Percentiles rank a stretch among this genome's conserved stretches.
Evolutionary conservation across 53 echinoderm and acorn worm species (phyloP).

Genomic region (Zoroaster sp.): DNA sequence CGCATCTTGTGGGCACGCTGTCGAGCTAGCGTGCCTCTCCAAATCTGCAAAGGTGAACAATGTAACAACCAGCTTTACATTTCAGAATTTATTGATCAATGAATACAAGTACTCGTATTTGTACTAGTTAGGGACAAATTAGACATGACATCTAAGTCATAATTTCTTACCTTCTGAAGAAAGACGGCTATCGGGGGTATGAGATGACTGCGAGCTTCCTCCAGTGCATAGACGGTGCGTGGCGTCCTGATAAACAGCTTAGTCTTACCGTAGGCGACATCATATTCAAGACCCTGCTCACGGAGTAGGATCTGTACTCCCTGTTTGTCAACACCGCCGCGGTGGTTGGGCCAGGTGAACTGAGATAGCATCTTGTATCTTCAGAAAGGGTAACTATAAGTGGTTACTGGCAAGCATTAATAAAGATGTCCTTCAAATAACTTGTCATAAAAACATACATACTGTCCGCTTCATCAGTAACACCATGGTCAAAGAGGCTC

Average conservation of each 20-base stretch:
- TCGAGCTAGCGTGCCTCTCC: conserved; percentile 91
- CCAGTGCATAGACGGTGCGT: conserved; percentile 81
- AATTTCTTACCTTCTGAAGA: conserved; percentile 90
- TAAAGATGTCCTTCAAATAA: not conserved
- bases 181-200: conserved; percentile 86
- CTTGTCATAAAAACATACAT: no score
- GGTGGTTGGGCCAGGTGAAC: conserved; percentile 97
- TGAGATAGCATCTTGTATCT: conserved; percentile 98
- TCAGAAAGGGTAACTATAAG: no score
- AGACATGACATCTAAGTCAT: no score
- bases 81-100: not conserved
- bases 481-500: no score
- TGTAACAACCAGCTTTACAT: not conserved
- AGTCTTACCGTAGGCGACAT: conserved; percentile 90
- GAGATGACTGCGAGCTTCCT: conserved; percentile 80
- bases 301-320: conserved; percentile 75
- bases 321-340: conserved; percentile 71
- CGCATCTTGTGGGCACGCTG: conserved; percentile 80
- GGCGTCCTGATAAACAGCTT: conserved; percentile 98
- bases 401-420: not conserved
- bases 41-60: conserved; percentile 58
- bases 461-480: no score
- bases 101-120: not conserved
- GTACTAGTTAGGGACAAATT: not conserved
- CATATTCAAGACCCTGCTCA: conserved; percentile 70